Evolutionary conservation across 2,888 invertebrate genomes (phyloP), one percentile per base, ranked within the genome.

Genomic region (Catocala sponsa): DNA sequence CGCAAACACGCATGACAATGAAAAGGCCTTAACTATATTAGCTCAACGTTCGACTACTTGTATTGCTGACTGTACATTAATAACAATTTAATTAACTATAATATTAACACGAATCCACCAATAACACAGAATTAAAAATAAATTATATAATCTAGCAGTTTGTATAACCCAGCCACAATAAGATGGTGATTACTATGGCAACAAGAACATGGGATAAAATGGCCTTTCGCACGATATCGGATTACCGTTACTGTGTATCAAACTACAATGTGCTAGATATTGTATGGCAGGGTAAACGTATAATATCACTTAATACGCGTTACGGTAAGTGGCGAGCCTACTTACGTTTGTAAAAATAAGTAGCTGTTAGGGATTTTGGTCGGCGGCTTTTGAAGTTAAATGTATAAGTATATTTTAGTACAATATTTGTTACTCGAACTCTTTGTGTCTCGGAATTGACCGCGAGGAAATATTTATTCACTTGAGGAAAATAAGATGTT

Each of bases 141-240:
- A 7, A 50, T 49, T 42, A 4, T 49, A 54, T 48, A 25, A 55
- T 46, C 33, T 42, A 42, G 46, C 12, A 48, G 43, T 11, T 38
- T 41, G 49, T 55, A 41, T 50, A 49, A 55, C 13, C 7, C 6
- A 6, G 54, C 42, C 25, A 41, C 56, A 65, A 60, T 53, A 35
- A 63, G 63, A 68, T 60, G 38, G n/a, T 9, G 7, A 77, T 66
- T 56, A 57, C 67, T 55, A 55, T 41, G 63, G 58, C 46, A 59
- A 63, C 53, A 51, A 55, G 65, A 68, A 71, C 55, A 65, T 63
- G 57, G 59, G 53, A 46, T 56, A 60, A 61, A 55, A 54, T 58
- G 55, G 54, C 57, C 63, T 65, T 76, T 78, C 70, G 49, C 75
- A 77, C 67, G 74, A 70, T 81, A 79, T 83, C 76, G 52, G 55